Evolutionary conservation across 2,113 vertebrate genomes (phyloP).

Genomic region (Pseudolaguvia tuberculata): DNA sequence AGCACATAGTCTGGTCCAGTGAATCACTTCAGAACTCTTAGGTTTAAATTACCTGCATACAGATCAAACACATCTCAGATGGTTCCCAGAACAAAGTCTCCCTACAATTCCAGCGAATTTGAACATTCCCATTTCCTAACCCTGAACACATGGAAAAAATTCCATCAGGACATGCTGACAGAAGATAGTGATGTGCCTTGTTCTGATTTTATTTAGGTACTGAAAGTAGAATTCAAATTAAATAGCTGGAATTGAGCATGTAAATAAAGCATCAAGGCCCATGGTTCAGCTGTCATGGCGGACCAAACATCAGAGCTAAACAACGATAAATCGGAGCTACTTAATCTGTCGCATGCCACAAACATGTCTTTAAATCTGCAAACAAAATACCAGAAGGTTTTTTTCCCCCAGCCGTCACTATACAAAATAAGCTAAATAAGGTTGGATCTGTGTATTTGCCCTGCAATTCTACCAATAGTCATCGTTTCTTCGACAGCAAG

Average conservation of each 20-base stretch:
- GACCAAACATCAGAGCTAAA: constrained; percentile 5
- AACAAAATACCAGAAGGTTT: background rate
- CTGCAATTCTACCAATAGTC: background rate
- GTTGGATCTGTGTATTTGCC: background rate
- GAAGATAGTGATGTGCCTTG: background rate
- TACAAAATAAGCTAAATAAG: constrained; percentile 15
- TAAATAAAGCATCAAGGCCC: background rate
- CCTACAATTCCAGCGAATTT: background rate
- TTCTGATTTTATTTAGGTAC: constrained; percentile 17
- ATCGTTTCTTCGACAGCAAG: constrained; percentile 26
- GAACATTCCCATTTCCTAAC: background rate
- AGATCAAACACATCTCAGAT: constrained; percentile 36
- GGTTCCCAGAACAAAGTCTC: constrained; percentile 41
- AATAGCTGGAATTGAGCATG: background rate
- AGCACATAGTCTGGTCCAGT: constrained; percentile 58
- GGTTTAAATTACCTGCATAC: constrained; percentile 22
- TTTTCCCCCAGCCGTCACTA: background rate
- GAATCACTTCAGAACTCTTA: constrained; percentile 54
- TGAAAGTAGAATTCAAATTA: too few relatives aligned
- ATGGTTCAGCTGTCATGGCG: constrained; percentile 25
- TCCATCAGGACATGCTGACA: background rate
- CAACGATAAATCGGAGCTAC: constrained; percentile 12
- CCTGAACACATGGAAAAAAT: background rate
- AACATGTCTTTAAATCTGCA: constrained; percentile 19
- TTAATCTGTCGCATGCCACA: constrained; percentile 25